Conservation (phyloP, 2,888 invertebrate species). For the Lepetodrilus schrolli region DNA sequence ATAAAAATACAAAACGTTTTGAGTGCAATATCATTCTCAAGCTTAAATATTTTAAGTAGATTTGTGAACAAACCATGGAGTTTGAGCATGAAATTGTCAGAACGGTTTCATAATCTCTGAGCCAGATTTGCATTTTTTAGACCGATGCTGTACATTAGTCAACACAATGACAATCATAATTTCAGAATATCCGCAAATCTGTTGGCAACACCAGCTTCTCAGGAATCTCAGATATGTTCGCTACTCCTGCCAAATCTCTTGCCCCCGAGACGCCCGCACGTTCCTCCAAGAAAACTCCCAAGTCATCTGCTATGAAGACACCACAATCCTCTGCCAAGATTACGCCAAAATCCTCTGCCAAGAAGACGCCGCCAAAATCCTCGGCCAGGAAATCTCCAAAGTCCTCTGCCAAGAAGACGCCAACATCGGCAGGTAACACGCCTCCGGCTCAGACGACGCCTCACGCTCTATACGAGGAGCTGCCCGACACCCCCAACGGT, state of each 20-base stretch:
- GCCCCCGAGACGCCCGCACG: too few relatives aligned
- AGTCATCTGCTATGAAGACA: too few relatives aligned
- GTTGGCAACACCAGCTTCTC: constrained; percentile 38
- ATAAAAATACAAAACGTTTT: too few relatives aligned
- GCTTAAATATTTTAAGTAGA: too few relatives aligned
- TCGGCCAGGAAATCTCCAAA: constrained; percentile 13
- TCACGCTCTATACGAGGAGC: constrained; percentile 63
- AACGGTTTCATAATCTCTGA: too few relatives aligned
- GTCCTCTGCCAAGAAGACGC: background rate
- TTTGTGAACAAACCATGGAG: too few relatives aligned
- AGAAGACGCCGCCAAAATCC: constrained; percentile 5
- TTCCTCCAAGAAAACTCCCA: background rate
- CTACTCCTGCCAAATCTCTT: constrained; percentile 29
- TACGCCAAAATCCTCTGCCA: background rate
- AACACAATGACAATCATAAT: too few relatives aligned
- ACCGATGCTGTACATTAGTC: too few relatives aligned
- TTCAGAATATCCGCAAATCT: constrained; percentile 32
- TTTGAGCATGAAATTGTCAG: too few relatives aligned
- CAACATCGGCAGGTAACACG: constrained; percentile 41
- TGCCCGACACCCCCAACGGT: constrained; percentile 72
- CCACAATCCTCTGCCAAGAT: background rate
- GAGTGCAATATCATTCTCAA: too few relatives aligned
- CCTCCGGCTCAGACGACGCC: constrained; percentile 51
- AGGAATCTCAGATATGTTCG: constrained; percentile 35
- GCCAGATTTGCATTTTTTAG: too few relatives aligned